Base-by-base conservation (phyloP, 2,113 vertebrate species). In the Nycticebus coucang region DNA sequence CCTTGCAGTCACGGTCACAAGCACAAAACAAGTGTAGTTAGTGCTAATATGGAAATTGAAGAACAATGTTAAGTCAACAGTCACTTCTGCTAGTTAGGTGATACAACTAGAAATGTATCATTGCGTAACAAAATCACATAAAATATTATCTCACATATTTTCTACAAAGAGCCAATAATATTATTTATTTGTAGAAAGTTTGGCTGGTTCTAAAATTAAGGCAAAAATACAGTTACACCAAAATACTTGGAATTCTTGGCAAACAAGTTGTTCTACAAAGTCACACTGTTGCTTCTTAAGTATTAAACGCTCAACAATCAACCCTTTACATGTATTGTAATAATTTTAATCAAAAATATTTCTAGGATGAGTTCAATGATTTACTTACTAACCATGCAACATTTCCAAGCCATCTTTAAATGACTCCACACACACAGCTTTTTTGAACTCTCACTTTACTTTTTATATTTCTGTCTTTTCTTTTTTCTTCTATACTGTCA, bases 201-300 rank as follows among this genome's bases (percentile, higher is more conserved):
- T 7, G 68, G 5, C 24, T 92, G 10, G 12, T 86, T 94, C 93
- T 75, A 62, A 84, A 93, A 84, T 88, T 86, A 83, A 87, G 66
- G 45, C 69, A 59, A 81, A 94, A 62, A 75, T 74, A 69, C 35
- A 30, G 22, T 87, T 60, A 33, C 19, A 59, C 50, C 21, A 71
- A 57, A 30, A 22, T 71, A 71, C 28, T 55, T n/a, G 50, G 17
- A 94, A 86, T 64, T 89, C 33, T 89, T 84, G 37, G 35, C 24
- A 92, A 94, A 12, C 80, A 30, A 87, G 2, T 19, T 89, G 37
- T 45, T 35, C 57, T 45, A 7, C 59, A 33, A 24, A 64, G 41
- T 5, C 10, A 80, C 28, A 57, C 30, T 75, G 33, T n/a, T 68
- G 45, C 33, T 68, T 77, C 28, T 53, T 79, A 45, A 68, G 11